Base-by-base conservation (phyloP, 2,113 vertebrate species). In the Eubucco bourcierii region DNA sequence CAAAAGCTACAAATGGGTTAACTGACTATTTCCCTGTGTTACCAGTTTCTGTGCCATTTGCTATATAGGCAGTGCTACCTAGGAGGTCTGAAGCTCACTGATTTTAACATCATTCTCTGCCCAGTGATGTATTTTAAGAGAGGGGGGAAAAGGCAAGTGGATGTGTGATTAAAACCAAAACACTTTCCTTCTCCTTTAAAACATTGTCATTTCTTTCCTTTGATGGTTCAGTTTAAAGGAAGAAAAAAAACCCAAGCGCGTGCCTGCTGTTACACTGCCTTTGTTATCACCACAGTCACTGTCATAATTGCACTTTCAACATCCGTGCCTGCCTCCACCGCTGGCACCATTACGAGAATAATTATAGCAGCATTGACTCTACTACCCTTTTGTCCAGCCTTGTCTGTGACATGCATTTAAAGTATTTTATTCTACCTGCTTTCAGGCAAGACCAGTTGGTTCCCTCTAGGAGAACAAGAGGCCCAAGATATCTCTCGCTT, bases 341-440 rank as follows among this genome's bases (percentile, higher is more conserved):
- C 88, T 77, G 68, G 85, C 88, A 77, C n/a, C 73, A 77, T 77
- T 90, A 90, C 5, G 10, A 70, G 76, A 85, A 88, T 93, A 93
- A 90, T 94, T 93, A 94, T n/a, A 90, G 60, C 72, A 80, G 68
- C 68, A 60, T 66, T 85, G 83, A 77, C 88, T 85, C 67, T 80
- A 28, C 72, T 80, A 63, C 56, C 60, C 41, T 94, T 85, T 85
- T 80, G 55, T 58, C 50, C 75, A 95, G 68, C 46, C 68, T 88
- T 41, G 60, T 28, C 73, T 83, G 94, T 91, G 88, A 91, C 76
- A 31, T 71, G 88, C 86, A 94, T 94, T 82, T 91, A 21, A 94
- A 94, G 46, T 50, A 24, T 66, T 91, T 88, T 70, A 91, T 79
- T 90, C 53, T 44, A 50, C 56, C 64, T 18, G 4, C 15, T 83